phyloP scores from a whole-genome alignment of 2,888 invertebrate genomes.

The Acronicta alni region DNA sequence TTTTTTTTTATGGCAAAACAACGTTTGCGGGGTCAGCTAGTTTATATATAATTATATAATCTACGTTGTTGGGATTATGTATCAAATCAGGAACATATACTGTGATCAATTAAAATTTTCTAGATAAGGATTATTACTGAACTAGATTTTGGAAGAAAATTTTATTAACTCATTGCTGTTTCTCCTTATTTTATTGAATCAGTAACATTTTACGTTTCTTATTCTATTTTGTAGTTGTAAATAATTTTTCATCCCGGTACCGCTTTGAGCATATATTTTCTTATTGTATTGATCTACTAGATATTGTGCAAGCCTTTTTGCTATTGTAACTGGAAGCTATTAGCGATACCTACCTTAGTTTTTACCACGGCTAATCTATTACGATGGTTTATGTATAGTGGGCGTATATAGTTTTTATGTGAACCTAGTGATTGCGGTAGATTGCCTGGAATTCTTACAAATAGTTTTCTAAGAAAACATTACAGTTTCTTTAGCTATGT shows the following conservation, averaged over 20 bases:
- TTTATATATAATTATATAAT: too few relatives aligned
- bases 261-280: constrained; percentile 34
- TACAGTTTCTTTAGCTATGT: constrained; percentile 48
- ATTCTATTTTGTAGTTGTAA: constrained; percentile 2
- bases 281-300: constrained; percentile 32
- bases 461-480: constrained; percentile 58
- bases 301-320: constrained; percentile 34
- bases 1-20: too few relatives aligned
- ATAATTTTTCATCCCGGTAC: constrained; percentile 25
- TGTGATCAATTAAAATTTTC: too few relatives aligned
- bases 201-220: too few relatives aligned
- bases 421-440: constrained; percentile 60
- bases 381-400: constrained; percentile 65
- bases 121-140: too few relatives aligned
- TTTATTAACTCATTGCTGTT: too few relatives aligned
- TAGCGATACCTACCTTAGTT: constrained; percentile 62
- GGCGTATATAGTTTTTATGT: constrained; percentile 72
- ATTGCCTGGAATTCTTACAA: constrained; percentile 71
- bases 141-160: too few relatives aligned
- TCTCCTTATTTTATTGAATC: too few relatives aligned
- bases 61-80: too few relatives aligned
- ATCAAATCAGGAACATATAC: too few relatives aligned
- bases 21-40: too few relatives aligned
- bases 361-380: constrained; percentile 64
- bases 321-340: constrained; percentile 61